phyloP scores from a whole-genome alignment of 2,797 vertebrate genomes.

The Oophaga sylvatica region DNA sequence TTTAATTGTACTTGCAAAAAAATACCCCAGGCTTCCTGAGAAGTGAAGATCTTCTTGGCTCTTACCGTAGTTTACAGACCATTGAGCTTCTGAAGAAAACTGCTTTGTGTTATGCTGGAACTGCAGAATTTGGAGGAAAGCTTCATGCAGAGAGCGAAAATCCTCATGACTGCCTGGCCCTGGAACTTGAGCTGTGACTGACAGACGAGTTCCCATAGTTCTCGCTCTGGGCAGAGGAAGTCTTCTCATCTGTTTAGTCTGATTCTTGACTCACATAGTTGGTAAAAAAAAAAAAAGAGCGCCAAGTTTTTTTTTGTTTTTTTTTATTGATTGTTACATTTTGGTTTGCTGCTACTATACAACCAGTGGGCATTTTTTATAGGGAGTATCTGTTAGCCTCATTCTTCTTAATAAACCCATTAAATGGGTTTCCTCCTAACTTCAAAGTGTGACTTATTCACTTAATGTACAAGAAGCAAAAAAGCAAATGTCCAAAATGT shows the following conservation, averaged over 20 bases:
- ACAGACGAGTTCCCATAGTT: slow-evolving; percentile 19
- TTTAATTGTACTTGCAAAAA: not conserved
- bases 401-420: no score
- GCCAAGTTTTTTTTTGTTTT: no score
- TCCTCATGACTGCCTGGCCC: slow-evolving; percentile 5
- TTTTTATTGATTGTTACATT: no score
- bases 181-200: slow-evolving; percentile 31
- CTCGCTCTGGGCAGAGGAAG: slow-evolving; percentile 10
- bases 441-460: no score
- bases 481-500: no score
- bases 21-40: not conserved
- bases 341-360: no score
- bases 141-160: not conserved
- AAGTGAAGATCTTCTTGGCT: not conserved
- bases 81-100: not conserved
- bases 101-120: not conserved
- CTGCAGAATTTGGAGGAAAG: not conserved
- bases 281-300: not conserved
- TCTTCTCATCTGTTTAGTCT: not conserved
- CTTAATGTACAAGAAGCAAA: no score
- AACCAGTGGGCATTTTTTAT: no score
- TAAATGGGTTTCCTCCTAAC: no score
- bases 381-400: no score
- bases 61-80: not conserved
- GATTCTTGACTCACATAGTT: not conserved